Conservation (phyloP, 2,797 vertebrate species). For the Diceros bicornis region DNA sequence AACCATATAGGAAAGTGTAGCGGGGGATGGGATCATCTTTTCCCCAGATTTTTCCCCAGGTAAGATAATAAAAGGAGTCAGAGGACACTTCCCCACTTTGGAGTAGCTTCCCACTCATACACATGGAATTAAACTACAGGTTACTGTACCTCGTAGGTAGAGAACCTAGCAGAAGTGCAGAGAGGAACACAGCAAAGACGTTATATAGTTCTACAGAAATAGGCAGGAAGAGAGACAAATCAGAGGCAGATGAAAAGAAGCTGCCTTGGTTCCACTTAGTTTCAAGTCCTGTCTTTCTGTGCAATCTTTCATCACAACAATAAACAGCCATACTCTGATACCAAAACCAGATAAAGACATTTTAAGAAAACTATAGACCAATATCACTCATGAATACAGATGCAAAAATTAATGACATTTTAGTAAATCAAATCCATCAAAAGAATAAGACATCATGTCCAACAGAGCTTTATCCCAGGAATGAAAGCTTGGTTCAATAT, state of each 20-base stretch:
- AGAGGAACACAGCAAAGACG: background rate
- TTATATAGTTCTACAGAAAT: background rate
- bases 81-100: background rate
- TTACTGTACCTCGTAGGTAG: background rate
- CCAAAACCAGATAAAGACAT: background rate
- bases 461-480: background rate
- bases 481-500: background rate
- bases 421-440: background rate
- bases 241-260: background rate
- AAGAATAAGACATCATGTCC: background rate
- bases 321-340: background rate
- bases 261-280: background rate
- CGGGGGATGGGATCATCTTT: background rate
- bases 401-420: background rate
- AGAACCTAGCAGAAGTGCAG: background rate
- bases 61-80: conserved; percentile 13
- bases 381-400: background rate
- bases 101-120: background rate
- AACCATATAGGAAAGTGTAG: background rate
- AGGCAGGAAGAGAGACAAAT: background rate
- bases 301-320: background rate
- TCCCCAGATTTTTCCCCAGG: background rate
- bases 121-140: background rate
- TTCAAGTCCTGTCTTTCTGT: background rate
- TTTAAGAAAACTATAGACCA: background rate